phyloP scores from a whole-genome alignment of 2,888 invertebrate species.

The Synergus japonicus region DNA sequence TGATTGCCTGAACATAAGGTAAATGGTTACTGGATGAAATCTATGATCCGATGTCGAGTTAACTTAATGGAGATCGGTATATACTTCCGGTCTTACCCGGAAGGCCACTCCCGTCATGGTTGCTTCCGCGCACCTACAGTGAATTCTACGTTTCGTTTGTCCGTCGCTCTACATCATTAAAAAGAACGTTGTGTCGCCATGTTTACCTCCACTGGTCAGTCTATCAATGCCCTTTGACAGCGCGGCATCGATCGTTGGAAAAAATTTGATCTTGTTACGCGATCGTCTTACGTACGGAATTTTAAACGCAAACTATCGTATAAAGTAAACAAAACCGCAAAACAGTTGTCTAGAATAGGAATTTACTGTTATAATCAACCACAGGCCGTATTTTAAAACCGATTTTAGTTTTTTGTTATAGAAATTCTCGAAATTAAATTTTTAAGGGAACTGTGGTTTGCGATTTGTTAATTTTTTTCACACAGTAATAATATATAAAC shows the following conservation, averaged over 20 bases:
- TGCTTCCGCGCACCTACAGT: constrained; percentile 57
- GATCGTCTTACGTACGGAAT: neutral
- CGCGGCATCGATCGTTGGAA: constrained; percentile 51
- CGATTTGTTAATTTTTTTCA: no score
- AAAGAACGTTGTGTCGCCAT: constrained; percentile 52
- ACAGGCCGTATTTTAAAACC: no score
- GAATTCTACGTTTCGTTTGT: constrained; percentile 55
- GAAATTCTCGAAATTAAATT: no score
- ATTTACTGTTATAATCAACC: no score
- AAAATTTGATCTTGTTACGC: neutral
- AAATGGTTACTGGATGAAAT: neutral
- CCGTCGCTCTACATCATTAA: constrained; percentile 54
- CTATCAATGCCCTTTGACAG: constrained; percentile 63
- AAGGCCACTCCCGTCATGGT: constrained; percentile 73
- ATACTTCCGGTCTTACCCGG: constrained; percentile 73
- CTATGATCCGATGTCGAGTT: constrained; percentile 47
- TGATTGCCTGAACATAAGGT: constrained; percentile 8
- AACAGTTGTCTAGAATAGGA: no score
- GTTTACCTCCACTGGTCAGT: constrained; percentile 61
- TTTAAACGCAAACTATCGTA: neutral
- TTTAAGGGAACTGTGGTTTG: no score
- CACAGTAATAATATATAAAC: no score
- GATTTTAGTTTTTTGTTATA: no score
- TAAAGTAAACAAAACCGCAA: no score
- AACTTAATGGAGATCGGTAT: constrained; percentile 60